Percentiles rank a stretch among this genome's conserved stretches.
These are phyloP conservation scores for Neopipo cinnamomea DNA, from an alignment of 2,113 vertebrate species.

Conservation along the genomic window DNA sequence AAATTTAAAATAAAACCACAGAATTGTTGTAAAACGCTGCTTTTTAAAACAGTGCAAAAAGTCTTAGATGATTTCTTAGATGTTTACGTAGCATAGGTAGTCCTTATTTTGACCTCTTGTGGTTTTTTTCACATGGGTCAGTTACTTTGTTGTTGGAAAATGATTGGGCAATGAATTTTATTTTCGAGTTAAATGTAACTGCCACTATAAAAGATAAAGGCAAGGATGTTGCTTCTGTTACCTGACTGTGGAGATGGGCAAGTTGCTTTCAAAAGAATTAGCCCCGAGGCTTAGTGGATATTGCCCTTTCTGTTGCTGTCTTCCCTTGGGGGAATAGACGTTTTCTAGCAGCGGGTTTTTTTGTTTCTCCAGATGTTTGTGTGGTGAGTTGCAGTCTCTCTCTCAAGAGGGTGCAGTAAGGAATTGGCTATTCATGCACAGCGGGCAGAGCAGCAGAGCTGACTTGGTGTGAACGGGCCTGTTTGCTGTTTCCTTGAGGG, in stretches of 20 bases:
- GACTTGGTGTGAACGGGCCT: background rate
- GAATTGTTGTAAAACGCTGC: background rate
- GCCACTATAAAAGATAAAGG: background rate
- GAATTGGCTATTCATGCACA: accelerated
- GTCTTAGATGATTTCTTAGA: background rate
- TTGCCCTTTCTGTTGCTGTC: background rate
- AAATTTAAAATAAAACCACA: background rate
- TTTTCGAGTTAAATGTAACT: background rate
- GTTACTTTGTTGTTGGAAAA: background rate
- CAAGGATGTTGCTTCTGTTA: background rate
- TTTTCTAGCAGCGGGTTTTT: background rate
- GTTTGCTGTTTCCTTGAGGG: background rate
- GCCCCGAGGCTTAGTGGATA: background rate
- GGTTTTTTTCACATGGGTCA: background rate
- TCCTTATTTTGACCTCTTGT: background rate
- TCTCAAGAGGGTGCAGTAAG: background rate
- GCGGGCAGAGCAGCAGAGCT: background rate
- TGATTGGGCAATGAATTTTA: background rate
- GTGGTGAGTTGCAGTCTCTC: background rate
- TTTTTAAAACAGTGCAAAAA: background rate
- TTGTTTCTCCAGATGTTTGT: background rate
- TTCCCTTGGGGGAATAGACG: background rate
- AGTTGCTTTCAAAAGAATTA: background rate
- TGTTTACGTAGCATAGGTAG: background rate
- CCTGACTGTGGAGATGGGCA: background rate